Conservation (phyloP, 2,888 invertebrate genomes). For the Torymus auratus region DNA sequence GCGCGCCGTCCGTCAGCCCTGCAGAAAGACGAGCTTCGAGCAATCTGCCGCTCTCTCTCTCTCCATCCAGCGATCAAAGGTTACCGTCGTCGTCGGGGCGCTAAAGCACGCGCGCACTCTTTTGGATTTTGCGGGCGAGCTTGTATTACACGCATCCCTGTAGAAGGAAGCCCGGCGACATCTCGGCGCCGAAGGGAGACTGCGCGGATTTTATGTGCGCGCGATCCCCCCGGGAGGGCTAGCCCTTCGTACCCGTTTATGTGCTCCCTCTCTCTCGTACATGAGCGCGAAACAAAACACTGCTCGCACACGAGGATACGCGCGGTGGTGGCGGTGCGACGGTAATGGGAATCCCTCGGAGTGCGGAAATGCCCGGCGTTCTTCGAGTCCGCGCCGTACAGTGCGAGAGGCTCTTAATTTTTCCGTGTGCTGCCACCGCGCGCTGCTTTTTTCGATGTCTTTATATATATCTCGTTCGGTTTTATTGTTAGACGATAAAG, state of each 20-base stretch:
- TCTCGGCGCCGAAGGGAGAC: conserved; percentile 71
- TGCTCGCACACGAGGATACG: conserved; percentile 56
- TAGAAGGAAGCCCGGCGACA: conserved; percentile 69
- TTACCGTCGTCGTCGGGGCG: background rate
- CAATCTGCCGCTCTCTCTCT: conserved; percentile 61
- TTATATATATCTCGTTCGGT: background rate
- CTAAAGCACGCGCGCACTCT: conserved; percentile 1
- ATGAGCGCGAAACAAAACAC: conserved; percentile 71
- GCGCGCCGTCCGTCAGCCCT: too few species aligned
- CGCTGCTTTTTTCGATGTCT: background rate
- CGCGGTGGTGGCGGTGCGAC: too few species aligned
- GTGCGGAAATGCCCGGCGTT: conserved; percentile 50
- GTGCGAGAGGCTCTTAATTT: conserved; percentile 30
- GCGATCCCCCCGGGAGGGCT: conserved; percentile 73
- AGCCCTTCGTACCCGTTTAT: conserved; percentile 66
- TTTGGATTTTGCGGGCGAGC: conserved; percentile 27
- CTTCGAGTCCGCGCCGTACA: conserved; percentile 14
- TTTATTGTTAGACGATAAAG: too few species aligned
- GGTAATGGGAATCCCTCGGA: conserved; percentile 65
- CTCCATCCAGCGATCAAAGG: conserved; percentile 63
- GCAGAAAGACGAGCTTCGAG: conserved; percentile 61
- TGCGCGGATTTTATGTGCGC: conserved; percentile 71
- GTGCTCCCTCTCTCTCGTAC: background rate
- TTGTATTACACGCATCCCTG: conserved; percentile 23
- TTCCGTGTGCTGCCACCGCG: background rate